Conservation (phyloP, 2,113 vertebrate genomes). For the Protomyctophum bolini region DNA sequence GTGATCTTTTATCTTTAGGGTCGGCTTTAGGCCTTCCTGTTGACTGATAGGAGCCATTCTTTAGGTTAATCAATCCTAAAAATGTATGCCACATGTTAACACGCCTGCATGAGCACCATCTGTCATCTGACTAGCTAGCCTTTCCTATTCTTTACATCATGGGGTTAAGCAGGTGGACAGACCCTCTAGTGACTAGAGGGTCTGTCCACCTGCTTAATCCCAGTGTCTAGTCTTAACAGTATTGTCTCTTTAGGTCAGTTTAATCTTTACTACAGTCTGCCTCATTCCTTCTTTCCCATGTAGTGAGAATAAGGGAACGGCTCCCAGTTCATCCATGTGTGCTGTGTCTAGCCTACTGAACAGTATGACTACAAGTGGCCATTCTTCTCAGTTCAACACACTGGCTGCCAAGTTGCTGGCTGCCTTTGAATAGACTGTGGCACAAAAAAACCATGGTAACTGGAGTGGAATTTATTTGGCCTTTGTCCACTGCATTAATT, state of each 20-base stretch:
- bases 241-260: neutral
- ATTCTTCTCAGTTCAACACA: conserved; percentile 47
- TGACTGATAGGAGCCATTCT: too few relatives aligned
- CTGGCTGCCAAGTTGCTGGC: conserved; percentile 48
- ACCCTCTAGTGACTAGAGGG: too few relatives aligned
- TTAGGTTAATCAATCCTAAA: too few relatives aligned
- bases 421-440: conserved; percentile 46
- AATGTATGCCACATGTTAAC: neutral
- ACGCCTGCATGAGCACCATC: conserved; percentile 12
- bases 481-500: conserved; percentile 46
- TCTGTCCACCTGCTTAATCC: neutral
- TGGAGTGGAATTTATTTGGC: conserved; percentile 69
- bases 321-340: neutral
- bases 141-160: neutral
- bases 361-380: conserved; percentile 47
- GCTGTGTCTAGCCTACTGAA: conserved; percentile 41
- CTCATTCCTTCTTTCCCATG: conserved; percentile 27
- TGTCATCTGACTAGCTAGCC: neutral
- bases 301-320: conserved; percentile 2
- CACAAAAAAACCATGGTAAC: conserved; percentile 63
- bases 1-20: too few relatives aligned
- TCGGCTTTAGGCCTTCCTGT: too few relatives aligned
- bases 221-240: neutral
- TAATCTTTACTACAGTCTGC: neutral
- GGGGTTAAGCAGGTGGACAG: neutral